phyloP scores from a whole-genome alignment of 2,113 vertebrate species.

The Misgurnus anguillicaudatus region DNA sequence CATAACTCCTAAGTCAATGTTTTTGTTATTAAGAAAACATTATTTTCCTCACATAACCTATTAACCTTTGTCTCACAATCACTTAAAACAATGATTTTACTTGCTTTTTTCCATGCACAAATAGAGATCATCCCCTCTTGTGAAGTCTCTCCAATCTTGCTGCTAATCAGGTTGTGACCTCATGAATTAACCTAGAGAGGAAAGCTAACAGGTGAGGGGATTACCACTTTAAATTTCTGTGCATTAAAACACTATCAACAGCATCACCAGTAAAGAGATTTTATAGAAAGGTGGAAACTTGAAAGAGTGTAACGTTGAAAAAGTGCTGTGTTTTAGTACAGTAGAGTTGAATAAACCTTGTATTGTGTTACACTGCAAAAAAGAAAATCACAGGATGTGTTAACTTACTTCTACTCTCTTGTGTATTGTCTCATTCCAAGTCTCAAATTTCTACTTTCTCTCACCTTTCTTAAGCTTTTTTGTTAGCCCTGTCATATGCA shows the following conservation, averaged over 20 bases:
- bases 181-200: constrained; percentile 59
- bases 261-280: constrained; percentile 52
- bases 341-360: no score
- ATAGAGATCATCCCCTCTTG: constrained; percentile 58
- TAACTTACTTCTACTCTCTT: neutral
- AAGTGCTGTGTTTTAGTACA: no score
- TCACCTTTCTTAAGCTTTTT: constrained; percentile 22
- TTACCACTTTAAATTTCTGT: constrained; percentile 48
- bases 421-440: neutral
- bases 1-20: neutral
- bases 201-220: constrained; percentile 55
- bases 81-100: constrained; percentile 40
- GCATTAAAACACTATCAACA: constrained; percentile 15
- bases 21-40: neutral
- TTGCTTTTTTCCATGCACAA: constrained; percentile 46
- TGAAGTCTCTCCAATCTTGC: constrained; percentile 65
- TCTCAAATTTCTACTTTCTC: neutral
- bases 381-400: no score
- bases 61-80: neutral
- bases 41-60: no score
- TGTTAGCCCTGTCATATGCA: neutral
- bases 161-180: constrained; percentile 65
- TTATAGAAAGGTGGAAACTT: constrained; percentile 33
- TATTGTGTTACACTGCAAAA: no score
- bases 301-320: no score